Base-by-base conservation (phyloP, 2,113 vertebrate species). In the Mormyrus iriodes region DNA sequence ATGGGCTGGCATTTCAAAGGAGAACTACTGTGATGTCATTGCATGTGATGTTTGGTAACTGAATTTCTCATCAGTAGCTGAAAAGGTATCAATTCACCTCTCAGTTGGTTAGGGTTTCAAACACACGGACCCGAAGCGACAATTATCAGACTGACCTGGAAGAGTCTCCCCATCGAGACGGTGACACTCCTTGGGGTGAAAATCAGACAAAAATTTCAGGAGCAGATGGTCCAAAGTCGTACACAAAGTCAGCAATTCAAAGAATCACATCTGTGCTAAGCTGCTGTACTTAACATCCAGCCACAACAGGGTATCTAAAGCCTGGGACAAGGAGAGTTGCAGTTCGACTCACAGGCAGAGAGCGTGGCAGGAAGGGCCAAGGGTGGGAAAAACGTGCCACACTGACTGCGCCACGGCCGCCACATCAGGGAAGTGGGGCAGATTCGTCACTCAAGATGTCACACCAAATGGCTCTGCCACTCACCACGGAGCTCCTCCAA, bases 401-500 rank as follows among this genome's bases (percentile, higher is more conserved):
- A 35, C 48, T 2, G 27, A 51, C 84, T 12, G 27, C 44, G 12
- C 49, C 55, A 61, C 24, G 8, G 55, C 42, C 76, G 17, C 76
- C 42, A 42, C 35, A 21, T 44, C 31, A 8, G 55, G 83, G 35
- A 46, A 65, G 49, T 12, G 55, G 52, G 53, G 24, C 10, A 39
- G 31, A 65, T 61, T 42, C n/a, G 53, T 42, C 35, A 65, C 58
- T 65, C 86, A 87, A 87, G 86, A 87, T 87, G 86, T 87, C 53
- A 65, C 52, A 87, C 55, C 86, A 87, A 87, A 87, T 87, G 86
- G 53, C 55, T 58, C 19, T 27, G 52, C 52, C 31, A 27, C 55
- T 39, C 42, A 65, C 6, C 35, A 87, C 21, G 12, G 12, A 44
- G 39, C 51, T 21, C 51, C 51, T 86, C 51, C 1, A 13, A 7